Evolutionary conservation across 2,888 invertebrate genomes (phyloP).

Genomic region (Dicycla oo): DNA sequence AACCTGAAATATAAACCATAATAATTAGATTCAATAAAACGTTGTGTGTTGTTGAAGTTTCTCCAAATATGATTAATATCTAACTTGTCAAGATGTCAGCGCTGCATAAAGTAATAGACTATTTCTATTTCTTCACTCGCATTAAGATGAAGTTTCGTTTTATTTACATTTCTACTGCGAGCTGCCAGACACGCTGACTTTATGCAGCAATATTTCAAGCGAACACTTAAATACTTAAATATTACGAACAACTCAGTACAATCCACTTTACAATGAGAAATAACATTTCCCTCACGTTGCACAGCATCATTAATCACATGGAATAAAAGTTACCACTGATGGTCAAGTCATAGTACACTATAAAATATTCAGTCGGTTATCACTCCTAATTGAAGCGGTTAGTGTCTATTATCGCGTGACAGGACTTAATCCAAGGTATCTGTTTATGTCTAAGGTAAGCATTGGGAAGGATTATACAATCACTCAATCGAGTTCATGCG

Average conservation of each 20-base stretch:
- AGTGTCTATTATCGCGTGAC: conserved; percentile 48
- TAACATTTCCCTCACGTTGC: conserved; percentile 33
- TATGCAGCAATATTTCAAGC: conserved; percentile 34
- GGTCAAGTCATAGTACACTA: conserved; percentile 40
- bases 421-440: conserved; percentile 53
- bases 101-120: conserved; percentile 5
- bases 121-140: conserved; percentile 17
- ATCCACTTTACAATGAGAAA: conserved; percentile 4
- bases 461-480: conserved; percentile 60
- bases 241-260: conserved; percentile 22
- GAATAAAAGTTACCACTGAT: conserved; percentile 51
- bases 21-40: neutral
- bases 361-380: conserved; percentile 37
- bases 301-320: conserved; percentile 54
- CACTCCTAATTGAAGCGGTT: conserved; percentile 34
- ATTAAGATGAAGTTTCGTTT: conserved; percentile 18
- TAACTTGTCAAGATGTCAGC: conserved; percentile 5
- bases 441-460: conserved; percentile 60
- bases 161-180: conserved; percentile 24
- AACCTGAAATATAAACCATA: neutral
- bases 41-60: neutral
- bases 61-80: neutral
- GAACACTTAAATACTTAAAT: conserved; percentile 26
- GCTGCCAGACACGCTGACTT: conserved; percentile 10
- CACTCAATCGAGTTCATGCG: conserved; percentile 45